phyloP scores from a whole-genome alignment of 2,113 vertebrate genomes.

The Bos taurus region ARS-UCD2.0 NC_037349.1:53788501-53789000 shows the following conservation, averaged over 20 bases:
- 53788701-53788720: neutral
- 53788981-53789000: neutral
- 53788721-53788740: neutral
- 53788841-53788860: neutral
- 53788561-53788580: neutral
- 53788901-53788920: neutral
- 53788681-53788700: neutral
- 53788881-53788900: neutral
- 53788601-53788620: neutral
- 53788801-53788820: neutral
- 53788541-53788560: neutral
- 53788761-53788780: neutral
- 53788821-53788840: neutral
- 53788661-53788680: neutral
- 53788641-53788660: neutral
- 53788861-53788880: neutral
- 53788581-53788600: neutral
- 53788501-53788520: neutral
- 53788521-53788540: rapidly evolving
- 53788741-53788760: neutral
- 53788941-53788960: neutral
- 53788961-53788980: neutral
- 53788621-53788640: neutral
- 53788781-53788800: neutral
- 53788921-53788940: neutral